A percentile compares a stretch with the other conserved stretches of the same genome.
Evolutionary conservation across 2,888 invertebrate genomes (phyloP).

Genomic region (Phyto melanocephala): DNA sequence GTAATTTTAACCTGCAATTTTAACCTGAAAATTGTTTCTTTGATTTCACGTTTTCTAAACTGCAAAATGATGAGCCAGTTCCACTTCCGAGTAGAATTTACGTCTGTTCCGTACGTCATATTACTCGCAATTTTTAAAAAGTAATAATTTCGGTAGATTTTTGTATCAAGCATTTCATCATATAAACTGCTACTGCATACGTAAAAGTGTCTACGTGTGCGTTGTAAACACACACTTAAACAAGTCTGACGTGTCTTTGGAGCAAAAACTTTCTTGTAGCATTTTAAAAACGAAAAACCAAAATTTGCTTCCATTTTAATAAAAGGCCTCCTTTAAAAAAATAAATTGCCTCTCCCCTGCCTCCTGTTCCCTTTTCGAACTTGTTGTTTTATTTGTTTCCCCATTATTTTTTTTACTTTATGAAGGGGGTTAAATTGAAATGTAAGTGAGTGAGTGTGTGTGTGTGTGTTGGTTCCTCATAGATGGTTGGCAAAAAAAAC

Average conservation of each 20-base stretch:
- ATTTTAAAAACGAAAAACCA: neutral
- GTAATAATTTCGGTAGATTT: too few species aligned
- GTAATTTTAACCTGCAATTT: too few species aligned
- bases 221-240: neutral
- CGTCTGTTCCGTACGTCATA: too few species aligned
- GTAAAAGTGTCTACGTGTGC: too few species aligned
- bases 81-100: too few species aligned
- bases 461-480: neutral
- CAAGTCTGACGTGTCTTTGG: neutral
- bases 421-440: conserved; percentile 14
- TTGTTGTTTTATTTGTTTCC: neutral
- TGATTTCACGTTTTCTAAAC: too few species aligned
- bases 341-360: neutral
- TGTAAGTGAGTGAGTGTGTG: neutral
- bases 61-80: too few species aligned
- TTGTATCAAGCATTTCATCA: too few species aligned
- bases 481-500: neutral
- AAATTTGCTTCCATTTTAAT: conserved; percentile 35
- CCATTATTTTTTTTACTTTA: neutral
- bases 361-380: neutral
- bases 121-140: too few species aligned
- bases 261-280: neutral
- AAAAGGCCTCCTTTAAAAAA: conserved; percentile 14
- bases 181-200: too few species aligned
- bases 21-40: too few species aligned